These are phyloP conservation scores for Drosophila mauritiana DNA, from an alignment of 1,140 invertebrate genomes.

Conservation along the genomic window DNA sequence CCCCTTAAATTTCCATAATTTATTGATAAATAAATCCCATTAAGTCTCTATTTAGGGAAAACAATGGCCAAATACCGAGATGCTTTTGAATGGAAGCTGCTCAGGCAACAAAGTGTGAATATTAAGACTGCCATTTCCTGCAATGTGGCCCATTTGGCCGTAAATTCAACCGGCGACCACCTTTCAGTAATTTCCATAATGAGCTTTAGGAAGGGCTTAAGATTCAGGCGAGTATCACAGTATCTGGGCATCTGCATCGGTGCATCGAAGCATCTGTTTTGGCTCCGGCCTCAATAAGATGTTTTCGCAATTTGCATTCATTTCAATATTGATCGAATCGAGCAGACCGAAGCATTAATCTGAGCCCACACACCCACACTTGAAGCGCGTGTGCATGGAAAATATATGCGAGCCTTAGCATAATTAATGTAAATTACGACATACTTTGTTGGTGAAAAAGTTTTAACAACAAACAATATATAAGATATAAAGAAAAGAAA, in stretches of 20 bases:
- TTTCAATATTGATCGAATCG: conserved; percentile 53
- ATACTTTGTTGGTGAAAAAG: background rate
- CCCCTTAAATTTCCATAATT: background rate
- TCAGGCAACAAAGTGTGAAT: conserved; percentile 15
- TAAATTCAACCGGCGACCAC: background rate
- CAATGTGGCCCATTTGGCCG: conserved; percentile 18
- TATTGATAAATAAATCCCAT: background rate
- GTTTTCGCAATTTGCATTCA: conserved; percentile 54
- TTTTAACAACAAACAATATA: too few species aligned
- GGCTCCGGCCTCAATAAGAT: conserved; percentile 30
- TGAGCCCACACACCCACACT: conserved; percentile 14
- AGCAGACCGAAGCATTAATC: conserved; percentile 32
- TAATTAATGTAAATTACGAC: background rate
- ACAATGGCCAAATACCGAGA: background rate
- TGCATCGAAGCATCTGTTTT: conserved; percentile 26
- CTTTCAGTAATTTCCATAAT: conserved; percentile 49
- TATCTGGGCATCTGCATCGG: conserved; percentile 22
- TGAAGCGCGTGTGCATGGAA: background rate
- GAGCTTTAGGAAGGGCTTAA: conserved; percentile 22
- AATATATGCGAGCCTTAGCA: too few species aligned
- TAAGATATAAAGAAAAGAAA: too few species aligned
- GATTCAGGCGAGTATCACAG: conserved; percentile 3
- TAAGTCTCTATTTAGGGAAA: conserved; percentile 4
- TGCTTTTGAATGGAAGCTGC: background rate
- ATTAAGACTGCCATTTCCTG: conserved; percentile 8